phyloP scores from a whole-genome alignment of 2,888 invertebrate species.

The Aelia acuminata region DNA sequence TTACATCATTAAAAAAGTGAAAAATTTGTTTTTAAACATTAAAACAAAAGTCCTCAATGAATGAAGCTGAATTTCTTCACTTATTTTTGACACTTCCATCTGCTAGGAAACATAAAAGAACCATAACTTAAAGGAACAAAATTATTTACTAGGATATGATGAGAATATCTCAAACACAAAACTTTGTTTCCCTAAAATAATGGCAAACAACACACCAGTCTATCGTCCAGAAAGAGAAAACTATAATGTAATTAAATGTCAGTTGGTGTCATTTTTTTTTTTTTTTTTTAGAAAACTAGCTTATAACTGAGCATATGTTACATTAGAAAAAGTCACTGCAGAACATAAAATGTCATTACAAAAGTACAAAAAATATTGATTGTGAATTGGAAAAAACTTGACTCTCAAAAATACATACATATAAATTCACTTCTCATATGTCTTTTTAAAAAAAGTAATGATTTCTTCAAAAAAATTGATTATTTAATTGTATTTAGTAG shows the following conservation, averaged over 20 bases:
- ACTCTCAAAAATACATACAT: background rate
- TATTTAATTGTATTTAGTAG: background rate
- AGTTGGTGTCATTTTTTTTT: background rate
- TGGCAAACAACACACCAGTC: too few relatives aligned
- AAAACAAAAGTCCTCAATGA: too few relatives aligned
- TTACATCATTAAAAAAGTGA: too few relatives aligned
- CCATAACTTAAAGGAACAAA: too few relatives aligned
- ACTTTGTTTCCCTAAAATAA: too few relatives aligned
- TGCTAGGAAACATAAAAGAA: too few relatives aligned
- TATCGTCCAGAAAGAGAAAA: too few relatives aligned
- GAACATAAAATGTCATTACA: background rate
- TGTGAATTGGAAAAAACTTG: background rate
- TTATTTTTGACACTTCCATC: too few relatives aligned
- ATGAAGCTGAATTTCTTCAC: too few relatives aligned
- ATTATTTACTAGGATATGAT: too few relatives aligned
- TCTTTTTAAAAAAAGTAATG: background rate
- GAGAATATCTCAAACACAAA: too few relatives aligned
- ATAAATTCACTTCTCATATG: background rate
- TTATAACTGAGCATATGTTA: background rate
- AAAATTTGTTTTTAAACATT: too few relatives aligned
- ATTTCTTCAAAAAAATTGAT: background rate
- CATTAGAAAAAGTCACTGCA: background rate
- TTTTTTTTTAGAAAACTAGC: background rate
- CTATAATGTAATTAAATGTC: background rate
- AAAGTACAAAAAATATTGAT: conserved; percentile 7